These are phyloP conservation scores for Lamellibrachia columna DNA, from an alignment of 2,888 invertebrate species.

Conservation along the genomic window DNA sequence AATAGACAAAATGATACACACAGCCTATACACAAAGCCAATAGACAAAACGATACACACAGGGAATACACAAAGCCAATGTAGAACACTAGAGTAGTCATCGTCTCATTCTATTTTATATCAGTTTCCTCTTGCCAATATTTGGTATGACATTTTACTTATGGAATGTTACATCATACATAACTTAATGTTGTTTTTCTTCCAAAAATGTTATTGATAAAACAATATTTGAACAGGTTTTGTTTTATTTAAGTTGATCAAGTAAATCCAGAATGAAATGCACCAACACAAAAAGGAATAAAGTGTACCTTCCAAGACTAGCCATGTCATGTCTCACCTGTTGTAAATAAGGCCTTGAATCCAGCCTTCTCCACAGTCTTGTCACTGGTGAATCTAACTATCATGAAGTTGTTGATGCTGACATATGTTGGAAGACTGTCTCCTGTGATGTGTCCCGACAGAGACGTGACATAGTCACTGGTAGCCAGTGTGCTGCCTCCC, in stretches of 20 bases:
- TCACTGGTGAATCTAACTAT: background rate
- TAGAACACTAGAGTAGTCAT: background rate
- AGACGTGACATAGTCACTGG: background rate
- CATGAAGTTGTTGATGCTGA: background rate
- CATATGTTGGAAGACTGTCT: background rate
- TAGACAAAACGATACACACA: background rate
- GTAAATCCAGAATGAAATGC: background rate
- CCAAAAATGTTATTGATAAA: background rate
- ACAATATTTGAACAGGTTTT: background rate
- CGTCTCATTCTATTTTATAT: background rate
- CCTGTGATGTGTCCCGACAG: background rate
- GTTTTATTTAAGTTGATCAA: background rate
- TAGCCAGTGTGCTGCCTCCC: background rate
- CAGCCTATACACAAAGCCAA: background rate
- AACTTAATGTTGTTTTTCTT: background rate
- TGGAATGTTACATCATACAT: background rate
- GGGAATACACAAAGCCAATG: background rate
- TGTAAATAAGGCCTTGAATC: background rate
- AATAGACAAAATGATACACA: background rate
- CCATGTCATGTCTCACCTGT: background rate
- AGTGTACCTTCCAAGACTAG: background rate
- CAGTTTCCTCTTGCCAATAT: background rate
- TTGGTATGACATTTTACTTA: background rate
- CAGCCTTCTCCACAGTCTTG: background rate
- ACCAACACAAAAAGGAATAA: background rate